Evolutionary conservation across 64 coral and sea anemone genomes (phyloP).

Genomic region (Montipora sp.): DNA sequence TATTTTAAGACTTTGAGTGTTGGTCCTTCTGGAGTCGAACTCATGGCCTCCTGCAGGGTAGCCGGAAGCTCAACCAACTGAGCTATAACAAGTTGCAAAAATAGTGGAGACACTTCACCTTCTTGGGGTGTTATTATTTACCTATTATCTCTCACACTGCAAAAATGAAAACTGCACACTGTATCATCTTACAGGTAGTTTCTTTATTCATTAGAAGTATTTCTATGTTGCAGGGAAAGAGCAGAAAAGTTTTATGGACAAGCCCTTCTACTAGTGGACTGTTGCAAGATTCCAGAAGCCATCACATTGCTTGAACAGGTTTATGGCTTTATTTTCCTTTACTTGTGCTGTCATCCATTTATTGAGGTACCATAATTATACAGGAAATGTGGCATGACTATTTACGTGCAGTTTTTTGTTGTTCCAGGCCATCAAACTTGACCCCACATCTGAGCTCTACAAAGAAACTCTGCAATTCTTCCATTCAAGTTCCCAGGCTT

Average conservation of each 20-base stretch:
- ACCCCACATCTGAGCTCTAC: constrained; percentile 10
- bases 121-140: too few relatives aligned
- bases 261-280: constrained; percentile 39
- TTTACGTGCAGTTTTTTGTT: not conserved
- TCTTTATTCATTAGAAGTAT: not conserved
- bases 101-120: too few relatives aligned
- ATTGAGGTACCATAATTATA: too few relatives aligned
- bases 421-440: constrained; percentile 20
- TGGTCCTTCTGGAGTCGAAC: too few relatives aligned
- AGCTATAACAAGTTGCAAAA: too few relatives aligned
- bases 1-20: too few relatives aligned
- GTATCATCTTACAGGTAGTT: not conserved
- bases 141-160: too few relatives aligned
- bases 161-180: too few relatives aligned
- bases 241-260: constrained; percentile 35
- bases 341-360: too few relatives aligned
- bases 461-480: constrained; percentile 28
- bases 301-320: constrained; percentile 36
- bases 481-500: not conserved
- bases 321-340: not conserved
- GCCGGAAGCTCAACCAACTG: too few relatives aligned
- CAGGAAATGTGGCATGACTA: too few relatives aligned
- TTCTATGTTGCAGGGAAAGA: not conserved
- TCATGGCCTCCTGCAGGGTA: too few relatives aligned
- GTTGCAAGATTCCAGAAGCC: constrained; percentile 40